Conservation (phyloP, 2,888 invertebrate species). For the Andrena flavipes region DNA sequence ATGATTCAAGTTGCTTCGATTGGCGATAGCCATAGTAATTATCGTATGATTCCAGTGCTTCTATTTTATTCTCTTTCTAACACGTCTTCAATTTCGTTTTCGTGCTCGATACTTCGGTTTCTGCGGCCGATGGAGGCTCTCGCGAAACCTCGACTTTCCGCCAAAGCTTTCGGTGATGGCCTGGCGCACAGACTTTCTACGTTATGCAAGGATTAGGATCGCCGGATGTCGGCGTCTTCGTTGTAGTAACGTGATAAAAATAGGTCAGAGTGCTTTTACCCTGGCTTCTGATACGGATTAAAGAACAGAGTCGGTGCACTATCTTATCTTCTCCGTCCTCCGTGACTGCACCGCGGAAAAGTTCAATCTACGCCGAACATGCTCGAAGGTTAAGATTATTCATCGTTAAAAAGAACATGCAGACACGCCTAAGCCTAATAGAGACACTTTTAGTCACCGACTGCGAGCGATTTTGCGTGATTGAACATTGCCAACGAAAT, state of each 20-base stretch:
- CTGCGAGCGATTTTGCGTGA: no score
- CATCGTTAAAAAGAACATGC: no score
- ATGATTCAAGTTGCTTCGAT: neutral
- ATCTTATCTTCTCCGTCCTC: neutral
- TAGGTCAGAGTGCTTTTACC: slow-evolving; percentile 69
- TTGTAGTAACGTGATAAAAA: slow-evolving; percentile 60
- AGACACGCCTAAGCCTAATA: no score
- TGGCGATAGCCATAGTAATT: neutral
- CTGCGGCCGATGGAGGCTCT: slow-evolving; percentile 36
- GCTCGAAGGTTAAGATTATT: neutral
- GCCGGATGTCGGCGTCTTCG: slow-evolving; percentile 30
- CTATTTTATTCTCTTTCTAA: slow-evolving; percentile 2
- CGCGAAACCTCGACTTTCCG: slow-evolving; percentile 36
- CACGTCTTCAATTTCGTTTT: slow-evolving; percentile 26
- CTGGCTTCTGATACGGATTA: slow-evolving; percentile 61
- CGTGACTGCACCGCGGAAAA: slow-evolving; percentile 11
- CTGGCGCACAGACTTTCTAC: slow-evolving; percentile 41
- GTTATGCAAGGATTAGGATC: slow-evolving; percentile 68
- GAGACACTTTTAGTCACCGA: no score
- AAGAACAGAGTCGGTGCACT: slow-evolving; percentile 49
- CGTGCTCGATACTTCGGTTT: slow-evolving; percentile 24
- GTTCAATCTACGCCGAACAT: neutral
- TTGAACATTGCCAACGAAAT: neutral
- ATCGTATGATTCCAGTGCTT: neutral
- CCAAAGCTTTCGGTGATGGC: slow-evolving; percentile 18